Conservation (phyloP, 2,888 invertebrate species). For the Stenodema calcarata region DNA sequence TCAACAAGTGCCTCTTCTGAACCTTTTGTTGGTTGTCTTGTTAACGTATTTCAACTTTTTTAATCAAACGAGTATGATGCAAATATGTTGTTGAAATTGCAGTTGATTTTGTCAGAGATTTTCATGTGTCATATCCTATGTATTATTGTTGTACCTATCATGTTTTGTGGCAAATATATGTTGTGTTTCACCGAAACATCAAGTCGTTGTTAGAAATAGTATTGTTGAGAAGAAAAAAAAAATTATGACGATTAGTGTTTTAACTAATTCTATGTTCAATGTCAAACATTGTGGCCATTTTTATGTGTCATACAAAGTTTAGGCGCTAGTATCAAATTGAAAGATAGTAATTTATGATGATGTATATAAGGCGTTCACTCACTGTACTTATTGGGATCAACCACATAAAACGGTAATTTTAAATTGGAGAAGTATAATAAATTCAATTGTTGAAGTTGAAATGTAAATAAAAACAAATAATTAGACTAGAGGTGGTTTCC, state of each 20-base stretch:
- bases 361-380: conserved; percentile 44
- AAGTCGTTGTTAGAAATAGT: conserved; percentile 14
- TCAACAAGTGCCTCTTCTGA: not conserved
- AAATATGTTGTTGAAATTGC: not conserved
- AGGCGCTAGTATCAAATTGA: conserved; percentile 19
- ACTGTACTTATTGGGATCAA: conserved; percentile 51
- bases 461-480: conserved; percentile 25
- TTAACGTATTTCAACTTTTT: not conserved
- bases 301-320: conserved; percentile 50
- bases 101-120: conserved; percentile 6
- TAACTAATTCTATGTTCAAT: conserved; percentile 42
- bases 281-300: conserved; percentile 51
- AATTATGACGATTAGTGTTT: conserved; percentile 48
- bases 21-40: not conserved
- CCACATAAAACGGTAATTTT: conserved; percentile 40
- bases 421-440: conserved; percentile 31
- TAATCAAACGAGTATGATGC: not conserved
- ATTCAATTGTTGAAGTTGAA: conserved; percentile 35
- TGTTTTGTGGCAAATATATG: not conserved
- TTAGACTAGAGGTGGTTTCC: conserved; percentile 25
- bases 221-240: not conserved
- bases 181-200: conserved; percentile 13
- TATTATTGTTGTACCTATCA: conserved; percentile 17
- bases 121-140: not conserved
- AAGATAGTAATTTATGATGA: conserved; percentile 14